Percentiles rank a stretch among this genome's conserved stretches.
These are phyloP conservation scores for Catostomus latipinnis DNA, from an alignment of 2,797 vertebrate species.

Conservation along the genomic window DNA sequence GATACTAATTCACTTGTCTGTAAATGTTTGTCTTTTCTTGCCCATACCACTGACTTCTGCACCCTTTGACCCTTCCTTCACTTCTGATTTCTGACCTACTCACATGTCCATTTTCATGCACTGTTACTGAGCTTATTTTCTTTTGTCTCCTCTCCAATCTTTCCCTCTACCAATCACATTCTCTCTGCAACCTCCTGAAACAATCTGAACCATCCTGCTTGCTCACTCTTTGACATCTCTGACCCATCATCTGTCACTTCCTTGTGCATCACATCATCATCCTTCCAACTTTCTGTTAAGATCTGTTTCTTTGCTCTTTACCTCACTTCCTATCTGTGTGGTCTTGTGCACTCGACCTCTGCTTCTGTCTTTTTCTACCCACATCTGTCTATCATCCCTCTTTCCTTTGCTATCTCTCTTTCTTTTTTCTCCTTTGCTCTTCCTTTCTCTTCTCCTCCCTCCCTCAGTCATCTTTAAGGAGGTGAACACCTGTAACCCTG, in stretches of 20 bases:
- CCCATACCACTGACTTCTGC: slow-evolving; percentile 12
- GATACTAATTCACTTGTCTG: slow-evolving; percentile 14
- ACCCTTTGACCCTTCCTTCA: not conserved
- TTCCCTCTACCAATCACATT: not conserved
- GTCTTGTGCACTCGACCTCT: slow-evolving; percentile 47
- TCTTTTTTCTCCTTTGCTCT: not conserved
- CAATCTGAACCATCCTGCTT: not conserved
- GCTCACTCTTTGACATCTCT: not conserved
- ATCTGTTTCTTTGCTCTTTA: slow-evolving; percentile 33
- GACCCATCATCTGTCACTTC: not conserved
- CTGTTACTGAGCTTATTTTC: slow-evolving; percentile 30
- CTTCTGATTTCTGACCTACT: slow-evolving; percentile 15
- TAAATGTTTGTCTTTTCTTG: slow-evolving; percentile 18
- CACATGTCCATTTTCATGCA: slow-evolving; percentile 10
- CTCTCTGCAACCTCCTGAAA: not conserved
- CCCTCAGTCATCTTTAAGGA: slow-evolving; percentile 95
- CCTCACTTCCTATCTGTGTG: slow-evolving; percentile 30
- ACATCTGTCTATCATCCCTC: slow-evolving; percentile 22
- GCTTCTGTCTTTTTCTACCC: slow-evolving; percentile 20
- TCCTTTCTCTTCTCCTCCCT: slow-evolving; percentile 40
- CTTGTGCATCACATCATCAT: slow-evolving; percentile 2
- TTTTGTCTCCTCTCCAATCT: slow-evolving; percentile 29
- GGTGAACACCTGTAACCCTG: slow-evolving; percentile 95
- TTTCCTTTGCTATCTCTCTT: not conserved
- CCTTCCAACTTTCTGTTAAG: slow-evolving; percentile 14